Base-by-base conservation (phyloP, 2,888 invertebrate genomes). In the Gonocerus acuteangulatus region DNA sequence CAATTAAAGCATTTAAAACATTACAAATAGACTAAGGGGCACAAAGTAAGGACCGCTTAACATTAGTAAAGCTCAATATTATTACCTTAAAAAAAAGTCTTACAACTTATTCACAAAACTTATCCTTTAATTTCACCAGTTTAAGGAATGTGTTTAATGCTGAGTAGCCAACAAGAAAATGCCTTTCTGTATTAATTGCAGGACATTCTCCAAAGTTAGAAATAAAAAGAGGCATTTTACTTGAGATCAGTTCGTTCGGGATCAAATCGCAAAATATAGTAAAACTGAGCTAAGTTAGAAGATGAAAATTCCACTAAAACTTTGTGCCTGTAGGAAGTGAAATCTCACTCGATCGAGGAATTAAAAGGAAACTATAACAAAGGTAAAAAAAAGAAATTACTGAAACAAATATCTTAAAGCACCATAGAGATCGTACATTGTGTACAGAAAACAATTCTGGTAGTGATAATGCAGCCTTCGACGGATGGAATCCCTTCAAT, bases 1-100 rank as follows among this genome's bases (percentile, higher is more conserved):
- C 49, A 49, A 49, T 49, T 49, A 49, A 49, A 49, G 49, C 49
- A n/a, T 23, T 49, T 49, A 49, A 15, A 57, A n/a, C 13, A 15
- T 13, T 42, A 54, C 13, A 23, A 13, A 47, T 19, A 2, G 3
- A 9, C 19, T 47, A 47, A 21, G n/a, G 48, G 13, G 19, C 9
- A 23, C 6, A 6, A 49, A 23, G 23, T 16, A 15, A 49, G 9
- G 34, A 22, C 13, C 7, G n/a, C 16, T 39, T 42, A 56, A 39
- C 15, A 51, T 16, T 32, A 57, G 23, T 32, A 57, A 49, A 47
- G 57, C 57, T 57, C 57, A 57, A 57, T 32, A 57, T 57, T 60
- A 59, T 59, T 59, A 48, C 59, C 60, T 16, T 34, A 32, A 27
- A n/a, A 23, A 23, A 15, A 49, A 36, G 45, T 48, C 47, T 57